Percentiles rank a stretch among this genome's conserved stretches.
Conservation (phyloP, 2,113 vertebrate species). For the Aphyosemion australe region DNA sequence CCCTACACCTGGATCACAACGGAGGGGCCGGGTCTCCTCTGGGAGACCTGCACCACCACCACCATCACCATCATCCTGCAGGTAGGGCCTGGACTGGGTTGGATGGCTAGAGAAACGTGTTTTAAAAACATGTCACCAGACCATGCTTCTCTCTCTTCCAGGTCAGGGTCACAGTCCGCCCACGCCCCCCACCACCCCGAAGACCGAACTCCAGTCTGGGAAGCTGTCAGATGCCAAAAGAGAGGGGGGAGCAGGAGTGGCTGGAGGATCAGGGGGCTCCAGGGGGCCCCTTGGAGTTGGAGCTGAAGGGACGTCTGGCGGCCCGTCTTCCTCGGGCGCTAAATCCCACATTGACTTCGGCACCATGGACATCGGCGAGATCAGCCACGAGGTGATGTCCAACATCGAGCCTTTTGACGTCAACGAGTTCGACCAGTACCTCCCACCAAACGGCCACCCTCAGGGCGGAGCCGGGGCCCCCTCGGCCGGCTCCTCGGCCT, state of each 20-base stretch:
- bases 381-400: conserved; percentile 98
- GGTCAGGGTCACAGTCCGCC: conserved; percentile 97
- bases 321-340: conserved; percentile 71
- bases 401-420: conserved; percentile 99
- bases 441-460: conserved; percentile 93
- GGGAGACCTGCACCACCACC: conserved; percentile 86
- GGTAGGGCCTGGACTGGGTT: conserved; percentile 77
- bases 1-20: conserved; percentile 87
- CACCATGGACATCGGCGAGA: conserved; percentile 97
- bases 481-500: conserved; percentile 63
- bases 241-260: conserved; percentile 67
- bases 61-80: conserved; percentile 85
- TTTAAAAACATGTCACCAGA: conserved; percentile 10
- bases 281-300: conserved; percentile 82
- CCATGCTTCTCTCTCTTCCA: conserved; percentile 43
- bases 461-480: conserved; percentile 65
- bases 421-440: conserved; percentile 97
- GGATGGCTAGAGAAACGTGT: background rate
- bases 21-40: conserved; percentile 88
- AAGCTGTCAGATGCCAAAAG: conserved; percentile 89
- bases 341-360: conserved; percentile 99
- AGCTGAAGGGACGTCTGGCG: conserved; percentile 68
- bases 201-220: conserved; percentile 94
- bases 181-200: conserved; percentile 97
- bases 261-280: conserved; percentile 73